Percentiles rank a stretch among this genome's conserved stretches.
Conservation (phyloP, 2,888 invertebrate species). For the Chymomyza procnemis region DNA sequence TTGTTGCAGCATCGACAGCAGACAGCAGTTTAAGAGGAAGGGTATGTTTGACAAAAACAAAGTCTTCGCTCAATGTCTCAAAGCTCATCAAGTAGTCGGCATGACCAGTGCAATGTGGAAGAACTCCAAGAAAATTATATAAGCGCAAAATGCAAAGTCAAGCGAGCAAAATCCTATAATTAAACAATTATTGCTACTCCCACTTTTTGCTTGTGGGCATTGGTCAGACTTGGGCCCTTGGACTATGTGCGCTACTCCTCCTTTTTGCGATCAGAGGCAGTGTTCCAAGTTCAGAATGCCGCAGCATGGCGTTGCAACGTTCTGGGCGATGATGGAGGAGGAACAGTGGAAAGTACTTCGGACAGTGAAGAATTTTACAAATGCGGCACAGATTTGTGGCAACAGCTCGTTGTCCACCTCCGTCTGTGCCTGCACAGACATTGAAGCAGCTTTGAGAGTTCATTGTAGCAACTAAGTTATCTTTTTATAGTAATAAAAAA, state of each 20-base stretch:
- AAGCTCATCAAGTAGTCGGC: slow-evolving; percentile 18
- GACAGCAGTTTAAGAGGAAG: not conserved
- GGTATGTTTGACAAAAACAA: not conserved
- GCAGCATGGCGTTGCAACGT: slow-evolving; percentile 43
- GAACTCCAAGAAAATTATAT: slow-evolving; percentile 67
- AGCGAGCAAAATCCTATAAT: slow-evolving; percentile 79
- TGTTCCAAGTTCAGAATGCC: slow-evolving; percentile 17
- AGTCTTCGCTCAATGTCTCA: not conserved
- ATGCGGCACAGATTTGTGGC: slow-evolving; percentile 64
- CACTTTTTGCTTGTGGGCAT: slow-evolving; percentile 77
- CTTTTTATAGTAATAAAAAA: too few species aligned
- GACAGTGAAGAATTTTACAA: slow-evolving; percentile 54
- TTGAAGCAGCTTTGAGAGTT: not conserved
- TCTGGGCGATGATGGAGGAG: slow-evolving; percentile 1
- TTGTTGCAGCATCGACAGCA: too few species aligned
- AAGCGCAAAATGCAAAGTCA: slow-evolving; percentile 73
- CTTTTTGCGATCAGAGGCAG: slow-evolving; percentile 74
- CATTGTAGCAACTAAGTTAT: not conserved
- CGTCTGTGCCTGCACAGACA: slow-evolving; percentile 43
- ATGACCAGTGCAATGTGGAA: slow-evolving; percentile 47
- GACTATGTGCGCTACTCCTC: slow-evolving; percentile 78
- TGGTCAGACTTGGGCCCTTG: slow-evolving; percentile 74
- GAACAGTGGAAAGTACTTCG: slow-evolving; percentile 48
- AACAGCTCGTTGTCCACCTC: slow-evolving; percentile 70
- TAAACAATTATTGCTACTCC: slow-evolving; percentile 80